Base-by-base conservation (phyloP, 2,797 vertebrate genomes). In the Urophycis tenuis region DNA sequence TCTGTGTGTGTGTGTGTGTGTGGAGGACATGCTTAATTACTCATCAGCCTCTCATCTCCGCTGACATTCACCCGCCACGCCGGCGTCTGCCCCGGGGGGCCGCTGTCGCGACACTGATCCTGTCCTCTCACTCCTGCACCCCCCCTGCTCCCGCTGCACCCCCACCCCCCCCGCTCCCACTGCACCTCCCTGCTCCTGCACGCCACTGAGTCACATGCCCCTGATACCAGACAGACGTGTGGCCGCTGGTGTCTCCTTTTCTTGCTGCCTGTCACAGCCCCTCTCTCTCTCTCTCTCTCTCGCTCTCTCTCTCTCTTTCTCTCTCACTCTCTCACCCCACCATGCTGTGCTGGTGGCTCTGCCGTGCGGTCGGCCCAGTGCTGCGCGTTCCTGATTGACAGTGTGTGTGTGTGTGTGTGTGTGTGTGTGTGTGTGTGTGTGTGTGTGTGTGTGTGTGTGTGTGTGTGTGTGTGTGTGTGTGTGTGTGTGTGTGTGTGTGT, bases 11-110 rank as follows among this genome's bases (percentile, higher is more conserved):
- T 25, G 60, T 25, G 60, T 25, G 22, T 64, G 25, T 14, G 71
- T 22, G n/a, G 72, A 35, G n/a, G 6, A 29, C 34, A 70, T 33
- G 45, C 74, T 74, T 74, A 64, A 72, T 30, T 71, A 79, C 53
- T 81, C 75, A 81, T 75, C 39, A 77, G 79, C 80, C 75, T 78
- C 71, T 79, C 53, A n/a, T 35, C 35, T 36, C 30, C 70, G 78
- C 29, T 60, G 67, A 70, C 39, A 35, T 35, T 49, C 71, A 82
- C 71, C 19, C 49, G 15, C 72, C 36, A 29, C 19, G 11, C 30
- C 25, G 10, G 17, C 33, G 22, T 75, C 31, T 35, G 49, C 17
- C 30, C 33, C 29, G 12, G 45, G 45, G 39, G 41, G 82, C 81
- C 77, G 71, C 19, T 77, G 71, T 14, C 78, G 53, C 75, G 73